Evolutionary conservation across 2,797 vertebrate genomes (phyloP).

Genomic region (Cichlasoma orientale): DNA sequence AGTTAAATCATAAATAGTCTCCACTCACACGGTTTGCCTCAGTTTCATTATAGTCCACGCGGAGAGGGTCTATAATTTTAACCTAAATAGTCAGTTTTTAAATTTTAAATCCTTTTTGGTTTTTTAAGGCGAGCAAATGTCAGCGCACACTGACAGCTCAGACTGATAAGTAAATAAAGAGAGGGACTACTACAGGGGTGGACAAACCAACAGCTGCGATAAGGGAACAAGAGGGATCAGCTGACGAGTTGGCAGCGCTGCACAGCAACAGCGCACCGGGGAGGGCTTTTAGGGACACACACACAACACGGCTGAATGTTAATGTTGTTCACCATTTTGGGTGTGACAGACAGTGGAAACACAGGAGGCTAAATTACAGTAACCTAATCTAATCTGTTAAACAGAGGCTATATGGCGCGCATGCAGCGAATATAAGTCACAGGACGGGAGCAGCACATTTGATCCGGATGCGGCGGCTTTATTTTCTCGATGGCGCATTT

Average conservation of each 20-base stretch:
- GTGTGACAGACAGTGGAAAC: conserved; percentile 22
- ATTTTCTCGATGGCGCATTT: not conserved
- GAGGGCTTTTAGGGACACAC: conserved; percentile 46
- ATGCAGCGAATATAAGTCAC: conserved; percentile 24
- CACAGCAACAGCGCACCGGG: conserved; percentile 71
- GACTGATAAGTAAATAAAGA: conserved; percentile 30
- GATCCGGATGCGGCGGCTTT: conserved; percentile 8
- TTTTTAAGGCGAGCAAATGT: not conserved
- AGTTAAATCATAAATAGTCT: not conserved
- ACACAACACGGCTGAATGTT: not conserved
- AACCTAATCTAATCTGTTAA: not conserved
- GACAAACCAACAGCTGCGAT: conserved; percentile 62
- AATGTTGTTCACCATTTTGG: conserved; percentile 62
- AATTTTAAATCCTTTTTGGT: not conserved
- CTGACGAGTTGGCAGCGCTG: conserved; percentile 85
- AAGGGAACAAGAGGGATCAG: conserved; percentile 84
- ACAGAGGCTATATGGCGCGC: not conserved
- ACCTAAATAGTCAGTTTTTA: not conserved
- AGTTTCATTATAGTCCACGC: not conserved
- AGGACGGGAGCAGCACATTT: conserved; percentile 53
- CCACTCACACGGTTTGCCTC: not conserved
- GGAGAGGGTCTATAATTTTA: not conserved
- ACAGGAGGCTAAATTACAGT: not conserved
- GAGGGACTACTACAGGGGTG: conserved; percentile 47
- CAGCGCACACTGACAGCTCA: not conserved